These are phyloP conservation scores for Mus caroli DNA, from an alignment of 2,797 vertebrate species.

Conservation along the genomic window DNA sequence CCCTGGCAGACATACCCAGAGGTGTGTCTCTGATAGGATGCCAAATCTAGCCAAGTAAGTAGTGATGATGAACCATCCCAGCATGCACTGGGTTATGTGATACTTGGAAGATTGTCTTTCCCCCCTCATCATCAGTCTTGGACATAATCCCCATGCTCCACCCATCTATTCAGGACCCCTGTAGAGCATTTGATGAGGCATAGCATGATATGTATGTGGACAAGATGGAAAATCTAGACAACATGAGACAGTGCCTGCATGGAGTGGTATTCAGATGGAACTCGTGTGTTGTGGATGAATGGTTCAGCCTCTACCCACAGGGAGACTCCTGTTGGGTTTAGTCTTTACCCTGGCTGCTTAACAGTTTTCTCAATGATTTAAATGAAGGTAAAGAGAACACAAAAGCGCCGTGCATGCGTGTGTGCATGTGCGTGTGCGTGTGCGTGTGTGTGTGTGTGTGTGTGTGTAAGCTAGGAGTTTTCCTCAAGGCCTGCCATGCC, in stretches of 20 bases:
- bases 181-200: neutral
- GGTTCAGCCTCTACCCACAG: neutral
- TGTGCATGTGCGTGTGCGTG: neutral
- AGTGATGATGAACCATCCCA: neutral
- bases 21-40: neutral
- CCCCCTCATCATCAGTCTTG: neutral
- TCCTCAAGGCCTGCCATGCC: neutral
- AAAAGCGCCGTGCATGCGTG: neutral
- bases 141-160: neutral
- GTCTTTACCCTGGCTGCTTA: neutral
- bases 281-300: neutral
- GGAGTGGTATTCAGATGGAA: neutral
- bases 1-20: neutral
- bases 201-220: neutral
- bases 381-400: neutral
- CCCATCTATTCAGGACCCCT: neutral
- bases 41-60: neutral
- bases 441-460: neutral
- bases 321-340: neutral
- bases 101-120: neutral
- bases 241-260: neutral
- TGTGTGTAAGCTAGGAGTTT: neutral
- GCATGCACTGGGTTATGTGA: too few relatives aligned
- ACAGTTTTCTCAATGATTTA: conserved; percentile 8
- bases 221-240: neutral